Conservation (phyloP, 2,113 vertebrate genomes). For the Macquaria ambigua region DNA sequence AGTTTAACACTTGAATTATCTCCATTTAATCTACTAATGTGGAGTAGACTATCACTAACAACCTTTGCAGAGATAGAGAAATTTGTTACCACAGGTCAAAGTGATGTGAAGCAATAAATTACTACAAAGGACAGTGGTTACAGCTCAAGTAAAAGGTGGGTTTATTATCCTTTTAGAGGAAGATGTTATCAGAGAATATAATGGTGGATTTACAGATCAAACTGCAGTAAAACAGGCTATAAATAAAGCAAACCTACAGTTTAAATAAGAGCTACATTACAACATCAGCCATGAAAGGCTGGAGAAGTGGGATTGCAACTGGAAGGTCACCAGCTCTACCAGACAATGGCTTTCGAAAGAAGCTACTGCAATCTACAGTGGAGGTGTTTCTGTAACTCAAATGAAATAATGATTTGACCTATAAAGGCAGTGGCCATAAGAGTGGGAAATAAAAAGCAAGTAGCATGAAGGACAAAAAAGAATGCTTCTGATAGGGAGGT, state of each 20-base stretch:
- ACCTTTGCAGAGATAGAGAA: no score
- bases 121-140: not conserved
- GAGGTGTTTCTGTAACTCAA: conserved; percentile 31
- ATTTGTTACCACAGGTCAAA: not conserved
- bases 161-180: not conserved
- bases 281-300: not conserved
- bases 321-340: not conserved
- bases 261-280: conserved; percentile 5
- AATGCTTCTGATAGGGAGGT: not conserved
- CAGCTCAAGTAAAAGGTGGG: not conserved
- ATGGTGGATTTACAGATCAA: not conserved
- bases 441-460: conserved; percentile 25
- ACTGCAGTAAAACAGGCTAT: conserved; percentile 6
- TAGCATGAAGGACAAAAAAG: conserved; percentile 16
- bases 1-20: not conserved
- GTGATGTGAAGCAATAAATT: not conserved
- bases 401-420: conserved; percentile 19
- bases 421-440: conserved; percentile 12
- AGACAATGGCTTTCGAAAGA: not conserved
- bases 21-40: not conserved
- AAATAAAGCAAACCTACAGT: not conserved
- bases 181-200: not conserved
- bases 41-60: not conserved
- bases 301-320: not conserved
- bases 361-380: not conserved